Conservation (phyloP, 2,888 invertebrate species). For the Pseudococcus viburni region DNA sequence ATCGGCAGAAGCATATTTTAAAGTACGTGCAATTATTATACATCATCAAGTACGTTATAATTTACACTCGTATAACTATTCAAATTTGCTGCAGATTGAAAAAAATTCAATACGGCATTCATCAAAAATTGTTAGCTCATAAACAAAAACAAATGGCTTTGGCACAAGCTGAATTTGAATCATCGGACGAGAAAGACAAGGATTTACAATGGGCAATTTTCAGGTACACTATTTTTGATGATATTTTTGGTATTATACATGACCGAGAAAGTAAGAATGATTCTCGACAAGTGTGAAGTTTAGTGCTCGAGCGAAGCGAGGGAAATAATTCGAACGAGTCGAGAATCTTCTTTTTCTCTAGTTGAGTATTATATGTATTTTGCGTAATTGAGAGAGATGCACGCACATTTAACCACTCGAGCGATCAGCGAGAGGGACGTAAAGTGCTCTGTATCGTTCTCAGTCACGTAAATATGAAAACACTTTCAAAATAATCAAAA, state of each 20-base stretch:
- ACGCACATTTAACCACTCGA: too few relatives aligned
- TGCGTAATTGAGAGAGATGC: too few relatives aligned
- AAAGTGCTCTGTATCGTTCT: too few relatives aligned
- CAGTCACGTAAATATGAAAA: too few relatives aligned
- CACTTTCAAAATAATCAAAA: neutral
- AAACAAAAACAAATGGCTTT: slow-evolving; percentile 72
- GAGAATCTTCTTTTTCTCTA: too few relatives aligned
- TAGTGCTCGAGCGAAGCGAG: too few relatives aligned
- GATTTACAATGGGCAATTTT: slow-evolving; percentile 71
- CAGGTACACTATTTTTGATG: slow-evolving; percentile 44
- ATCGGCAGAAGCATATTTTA: slow-evolving; percentile 79
- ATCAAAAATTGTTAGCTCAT: slow-evolving; percentile 73
- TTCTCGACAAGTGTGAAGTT: too few relatives aligned
- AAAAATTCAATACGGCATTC: slow-evolving; percentile 41
- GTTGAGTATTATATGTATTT: too few relatives aligned
- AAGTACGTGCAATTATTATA: slow-evolving; percentile 69
- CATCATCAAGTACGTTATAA: slow-evolving; percentile 72
- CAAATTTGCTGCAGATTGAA: slow-evolving; percentile 30
- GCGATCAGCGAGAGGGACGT: too few relatives aligned
- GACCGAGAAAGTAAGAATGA: too few relatives aligned
- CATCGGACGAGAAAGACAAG: slow-evolving; percentile 71
- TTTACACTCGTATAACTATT: neutral
- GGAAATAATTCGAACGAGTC: too few relatives aligned
- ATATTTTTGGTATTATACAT: too few relatives aligned
- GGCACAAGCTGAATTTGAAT: slow-evolving; percentile 69